phyloP scores from a whole-genome alignment of 2,113 vertebrate species.

The Cairina moschata region DNA sequence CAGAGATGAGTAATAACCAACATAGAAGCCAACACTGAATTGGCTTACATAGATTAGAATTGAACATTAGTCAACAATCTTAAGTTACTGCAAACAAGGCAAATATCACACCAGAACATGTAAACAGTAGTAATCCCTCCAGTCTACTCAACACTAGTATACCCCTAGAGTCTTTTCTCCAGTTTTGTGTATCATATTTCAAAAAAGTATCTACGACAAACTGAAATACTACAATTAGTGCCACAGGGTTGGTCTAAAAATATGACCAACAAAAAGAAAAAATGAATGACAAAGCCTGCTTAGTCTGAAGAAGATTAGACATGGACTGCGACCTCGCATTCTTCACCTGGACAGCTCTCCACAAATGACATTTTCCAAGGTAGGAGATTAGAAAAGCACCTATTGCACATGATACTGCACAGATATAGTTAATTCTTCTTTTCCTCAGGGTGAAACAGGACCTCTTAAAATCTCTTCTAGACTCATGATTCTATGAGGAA shows the following conservation, averaged over 20 bases:
- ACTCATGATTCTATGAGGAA: not conserved
- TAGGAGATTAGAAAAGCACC: not conserved
- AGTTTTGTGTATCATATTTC: not conserved
- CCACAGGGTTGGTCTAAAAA: not conserved
- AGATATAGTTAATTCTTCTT: not conserved
- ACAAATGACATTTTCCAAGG: not conserved
- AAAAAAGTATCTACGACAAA: not conserved
- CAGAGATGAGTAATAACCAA: not conserved
- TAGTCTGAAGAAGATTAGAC: not conserved
- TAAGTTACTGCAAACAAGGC: not conserved
- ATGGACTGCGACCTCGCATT: not conserved
- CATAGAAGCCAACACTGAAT: not conserved
- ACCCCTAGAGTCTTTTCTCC: not conserved
- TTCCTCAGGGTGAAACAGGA: not conserved
- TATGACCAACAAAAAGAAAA: not conserved
- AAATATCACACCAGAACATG: not conserved
- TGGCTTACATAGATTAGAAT: not conserved
- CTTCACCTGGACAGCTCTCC: not conserved
- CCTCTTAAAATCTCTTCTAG: not conserved
- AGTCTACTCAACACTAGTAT: not conserved
- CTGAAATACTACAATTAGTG: not conserved
- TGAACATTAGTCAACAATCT: not conserved
- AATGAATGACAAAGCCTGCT: not conserved
- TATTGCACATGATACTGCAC: not conserved
- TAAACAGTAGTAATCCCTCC: not conserved